Percentiles rank a stretch among this genome's conserved stretches.
Evolutionary conservation across 2,797 vertebrate genomes (phyloP).

Genomic region (Pseudopleuronectes americanus): DNA sequence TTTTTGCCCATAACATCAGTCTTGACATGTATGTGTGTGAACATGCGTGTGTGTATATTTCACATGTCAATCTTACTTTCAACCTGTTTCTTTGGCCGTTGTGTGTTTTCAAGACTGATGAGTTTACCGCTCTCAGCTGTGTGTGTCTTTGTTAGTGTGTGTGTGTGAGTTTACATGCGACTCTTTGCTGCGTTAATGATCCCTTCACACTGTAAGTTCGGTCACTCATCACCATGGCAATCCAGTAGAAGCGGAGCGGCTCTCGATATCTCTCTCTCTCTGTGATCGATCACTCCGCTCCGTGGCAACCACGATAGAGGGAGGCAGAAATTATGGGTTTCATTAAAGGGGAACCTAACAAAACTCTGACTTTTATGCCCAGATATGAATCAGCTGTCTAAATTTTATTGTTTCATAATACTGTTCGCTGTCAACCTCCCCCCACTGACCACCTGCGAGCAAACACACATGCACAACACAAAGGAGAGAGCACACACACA

Average conservation of each 20-base stretch:
- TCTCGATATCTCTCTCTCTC: constrained; percentile 66
- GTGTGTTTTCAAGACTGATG: neutral
- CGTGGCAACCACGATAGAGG: constrained; percentile 38
- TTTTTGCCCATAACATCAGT: constrained; percentile 64
- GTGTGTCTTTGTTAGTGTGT: neutral
- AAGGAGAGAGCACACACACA: neutral
- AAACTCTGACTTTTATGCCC: constrained; percentile 76
- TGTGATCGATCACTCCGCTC: constrained; percentile 64
- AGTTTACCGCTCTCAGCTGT: neutral
- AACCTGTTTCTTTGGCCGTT: neutral
- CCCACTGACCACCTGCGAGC: constrained; percentile 39
- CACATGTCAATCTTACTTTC: neutral
- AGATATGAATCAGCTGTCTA: constrained; percentile 78
- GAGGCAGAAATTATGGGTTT: constrained; percentile 76
- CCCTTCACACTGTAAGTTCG: constrained; percentile 31
- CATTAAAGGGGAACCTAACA: constrained; percentile 77
- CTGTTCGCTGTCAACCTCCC: constrained; percentile 51
- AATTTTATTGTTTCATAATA: constrained; percentile 79
- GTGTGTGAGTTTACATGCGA: constrained; percentile 14
- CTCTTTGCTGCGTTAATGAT: constrained; percentile 43
- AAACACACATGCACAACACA: constrained; percentile 13
- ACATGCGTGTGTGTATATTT: neutral
- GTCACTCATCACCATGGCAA: constrained; percentile 50
- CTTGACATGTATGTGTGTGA: constrained; percentile 31
- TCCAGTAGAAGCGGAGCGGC: constrained; percentile 43